These are phyloP conservation scores for Eretmodus cyanostictus DNA, from an alignment of 2,113 vertebrate genomes.

Conservation along the genomic window DNA sequence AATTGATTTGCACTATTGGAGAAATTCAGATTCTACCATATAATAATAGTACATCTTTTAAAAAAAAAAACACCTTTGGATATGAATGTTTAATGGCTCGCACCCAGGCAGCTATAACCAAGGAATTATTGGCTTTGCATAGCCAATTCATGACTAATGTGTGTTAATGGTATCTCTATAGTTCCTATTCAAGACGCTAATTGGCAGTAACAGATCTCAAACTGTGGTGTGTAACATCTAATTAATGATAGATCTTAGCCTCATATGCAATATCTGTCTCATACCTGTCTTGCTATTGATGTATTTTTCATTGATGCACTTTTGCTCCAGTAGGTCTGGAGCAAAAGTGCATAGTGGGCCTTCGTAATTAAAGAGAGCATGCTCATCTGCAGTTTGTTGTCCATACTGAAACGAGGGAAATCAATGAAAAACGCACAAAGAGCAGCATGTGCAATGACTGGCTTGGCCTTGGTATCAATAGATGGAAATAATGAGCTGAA, in stretches of 20 bases:
- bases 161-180: conserved; percentile 49
- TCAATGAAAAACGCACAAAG: neutral
- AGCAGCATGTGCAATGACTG: neutral
- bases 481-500: neutral
- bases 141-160: conserved; percentile 36
- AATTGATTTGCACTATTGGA: neutral
- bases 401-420: neutral
- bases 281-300: conserved; percentile 26
- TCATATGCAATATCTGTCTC: conserved; percentile 40
- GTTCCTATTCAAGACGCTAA: conserved; percentile 47
- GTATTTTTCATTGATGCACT: neutral
- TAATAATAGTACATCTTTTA: neutral
- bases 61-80: neutral
- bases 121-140: conserved; percentile 36
- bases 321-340: neutral
- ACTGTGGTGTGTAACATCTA: conserved; percentile 52
- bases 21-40: neutral
- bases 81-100: conserved; percentile 24
- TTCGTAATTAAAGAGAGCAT: neutral
- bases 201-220: conserved; percentile 54
- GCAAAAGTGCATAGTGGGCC: neutral
- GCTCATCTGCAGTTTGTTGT: neutral
- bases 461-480: neutral
- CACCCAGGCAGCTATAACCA: neutral
- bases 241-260: conserved; percentile 58